These are phyloP conservation scores for Cylindroiulus punctatus DNA, from an alignment of 2,888 invertebrate species.

Conservation along the genomic window DNA sequence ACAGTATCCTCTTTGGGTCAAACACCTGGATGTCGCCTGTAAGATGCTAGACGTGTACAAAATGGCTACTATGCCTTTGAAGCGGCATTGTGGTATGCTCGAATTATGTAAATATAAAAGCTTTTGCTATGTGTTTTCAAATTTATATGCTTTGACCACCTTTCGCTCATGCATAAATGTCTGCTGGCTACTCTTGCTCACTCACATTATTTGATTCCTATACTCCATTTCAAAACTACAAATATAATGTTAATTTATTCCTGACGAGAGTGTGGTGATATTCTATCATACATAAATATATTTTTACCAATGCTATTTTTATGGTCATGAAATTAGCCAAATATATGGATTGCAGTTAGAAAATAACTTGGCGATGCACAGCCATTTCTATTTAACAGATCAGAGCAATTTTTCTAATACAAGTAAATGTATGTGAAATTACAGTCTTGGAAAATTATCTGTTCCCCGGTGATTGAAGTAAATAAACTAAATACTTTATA, in stretches of 20 bases:
- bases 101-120: background rate
- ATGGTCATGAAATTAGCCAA: background rate
- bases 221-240: background rate
- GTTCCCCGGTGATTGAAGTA: no score
- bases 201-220: background rate
- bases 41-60: background rate
- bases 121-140: background rate
- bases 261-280: background rate
- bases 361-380: background rate
- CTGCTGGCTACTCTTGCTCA: background rate
- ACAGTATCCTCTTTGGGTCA: background rate
- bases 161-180: background rate
- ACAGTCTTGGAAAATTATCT: no score
- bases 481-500: no score
- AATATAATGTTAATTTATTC: background rate
- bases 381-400: background rate
- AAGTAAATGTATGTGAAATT: background rate
- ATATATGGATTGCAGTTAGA: background rate
- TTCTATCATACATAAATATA: background rate
- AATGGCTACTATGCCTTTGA: background rate
- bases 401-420: background rate
- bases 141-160: background rate
- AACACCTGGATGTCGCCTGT: background rate
- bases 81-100: conserved; percentile 6
- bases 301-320: background rate